A percentile compares a stretch with the other conserved stretches of the same genome.
These are phyloP conservation scores for Sminthurinus aureus DNA, from an alignment of 2,888 invertebrate species.

Conservation along the genomic window DNA sequence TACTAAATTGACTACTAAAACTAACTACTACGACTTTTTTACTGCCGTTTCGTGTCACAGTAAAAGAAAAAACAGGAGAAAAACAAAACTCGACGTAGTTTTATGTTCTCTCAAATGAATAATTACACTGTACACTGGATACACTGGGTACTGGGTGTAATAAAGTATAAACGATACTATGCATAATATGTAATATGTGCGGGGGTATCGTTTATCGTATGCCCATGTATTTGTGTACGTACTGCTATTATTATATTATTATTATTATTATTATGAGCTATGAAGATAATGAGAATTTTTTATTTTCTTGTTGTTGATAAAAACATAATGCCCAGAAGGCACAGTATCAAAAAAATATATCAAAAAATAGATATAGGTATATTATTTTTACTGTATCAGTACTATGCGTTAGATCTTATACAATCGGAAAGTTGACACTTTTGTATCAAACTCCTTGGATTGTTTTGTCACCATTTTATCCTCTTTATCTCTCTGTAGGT, in stretches of 20 bases:
- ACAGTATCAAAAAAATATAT: not conserved
- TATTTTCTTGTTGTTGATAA: not conserved
- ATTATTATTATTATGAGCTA: no score
- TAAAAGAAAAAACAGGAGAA: not conserved
- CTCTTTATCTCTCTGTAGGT: not conserved
- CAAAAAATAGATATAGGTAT: not conserved
- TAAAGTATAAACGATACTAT: not conserved
- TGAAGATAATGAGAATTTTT: no score
- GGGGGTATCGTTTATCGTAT: not conserved
- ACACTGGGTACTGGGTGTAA: no score
- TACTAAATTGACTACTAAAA: no score
- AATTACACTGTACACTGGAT: no score
- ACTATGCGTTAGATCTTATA: no score
- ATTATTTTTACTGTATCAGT: no score
- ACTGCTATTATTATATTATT: not conserved
- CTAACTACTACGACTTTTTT: not conserved
- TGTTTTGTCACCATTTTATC: not conserved
- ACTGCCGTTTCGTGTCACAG: conserved; percentile 11
- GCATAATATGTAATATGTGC: no score
- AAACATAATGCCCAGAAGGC: not conserved
- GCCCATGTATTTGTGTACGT: not conserved
- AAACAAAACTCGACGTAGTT: not conserved
- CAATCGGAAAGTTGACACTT: not conserved
- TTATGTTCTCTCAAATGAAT: not conserved
- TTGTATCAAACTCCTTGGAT: not conserved